Evolutionary conservation across 2,113 vertebrate species (phyloP).

Genomic region (Mesoclemmys tuberculata): DNA sequence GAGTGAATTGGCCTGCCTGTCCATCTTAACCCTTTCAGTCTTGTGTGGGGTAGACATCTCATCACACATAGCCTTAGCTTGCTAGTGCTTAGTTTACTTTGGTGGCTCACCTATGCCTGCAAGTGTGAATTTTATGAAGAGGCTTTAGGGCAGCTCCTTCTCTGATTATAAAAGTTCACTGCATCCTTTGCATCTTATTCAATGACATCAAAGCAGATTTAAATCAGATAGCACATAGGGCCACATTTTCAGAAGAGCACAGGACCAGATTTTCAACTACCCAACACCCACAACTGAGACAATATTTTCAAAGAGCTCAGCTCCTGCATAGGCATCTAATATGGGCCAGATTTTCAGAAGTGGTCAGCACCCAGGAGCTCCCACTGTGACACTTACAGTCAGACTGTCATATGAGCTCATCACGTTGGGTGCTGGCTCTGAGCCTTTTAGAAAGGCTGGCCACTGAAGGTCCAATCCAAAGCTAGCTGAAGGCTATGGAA

Average conservation of each 20-base stretch:
- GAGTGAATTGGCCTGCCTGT: neutral
- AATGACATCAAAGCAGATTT: fast-evolving
- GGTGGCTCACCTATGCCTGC: neutral
- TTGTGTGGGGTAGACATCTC: neutral
- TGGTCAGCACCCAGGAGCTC: neutral
- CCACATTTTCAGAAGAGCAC: neutral
- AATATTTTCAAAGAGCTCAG: neutral
- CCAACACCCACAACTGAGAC: fast-evolving
- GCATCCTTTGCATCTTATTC: neutral
- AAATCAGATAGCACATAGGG: neutral
- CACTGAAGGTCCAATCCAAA: neutral
- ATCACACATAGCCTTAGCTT: neutral
- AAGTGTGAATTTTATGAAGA: neutral
- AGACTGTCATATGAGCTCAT: neutral
- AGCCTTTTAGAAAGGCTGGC: neutral
- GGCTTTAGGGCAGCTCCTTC: neutral
- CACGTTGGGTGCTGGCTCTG: neutral
- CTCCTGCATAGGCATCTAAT: neutral
- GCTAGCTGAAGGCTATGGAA: neutral
- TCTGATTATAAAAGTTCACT: neutral
- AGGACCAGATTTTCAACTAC: neutral
- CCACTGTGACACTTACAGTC: neutral
- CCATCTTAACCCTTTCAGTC: neutral
- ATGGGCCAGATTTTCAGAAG: neutral
- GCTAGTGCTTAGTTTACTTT: neutral